Conservation (phyloP, 1,140 invertebrate genomes). For the Diachasmimorpha longicaudata region DNA sequence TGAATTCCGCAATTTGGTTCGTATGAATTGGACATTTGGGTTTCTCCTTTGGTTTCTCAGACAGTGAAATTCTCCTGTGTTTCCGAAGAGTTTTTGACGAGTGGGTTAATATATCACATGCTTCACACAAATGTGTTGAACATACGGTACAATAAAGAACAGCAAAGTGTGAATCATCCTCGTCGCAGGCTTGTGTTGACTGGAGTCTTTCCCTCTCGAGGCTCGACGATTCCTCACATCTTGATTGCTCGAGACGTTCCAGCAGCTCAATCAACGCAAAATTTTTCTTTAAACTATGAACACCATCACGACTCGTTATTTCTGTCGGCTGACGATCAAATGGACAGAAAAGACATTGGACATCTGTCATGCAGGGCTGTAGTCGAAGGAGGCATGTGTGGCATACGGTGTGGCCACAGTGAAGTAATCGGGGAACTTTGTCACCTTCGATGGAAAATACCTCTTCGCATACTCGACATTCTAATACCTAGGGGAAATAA, state of each 20-base stretch:
- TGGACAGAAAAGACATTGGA: conserved; percentile 65
- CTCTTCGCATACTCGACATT: conserved; percentile 71
- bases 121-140: conserved; percentile 66
- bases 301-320: conserved; percentile 61
- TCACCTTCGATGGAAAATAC: conserved; percentile 68
- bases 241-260: conserved; percentile 63
- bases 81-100: conserved; percentile 66
- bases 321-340: conserved; percentile 71
- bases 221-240: conserved; percentile 54
- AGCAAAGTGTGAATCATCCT: conserved; percentile 67
- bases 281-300: conserved; percentile 71
- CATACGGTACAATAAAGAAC: conserved; percentile 70
- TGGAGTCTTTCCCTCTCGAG: conserved; percentile 61
- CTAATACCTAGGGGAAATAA: conserved; percentile 56
- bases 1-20: conserved; percentile 68
- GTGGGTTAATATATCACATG: conserved; percentile 66
- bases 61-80: conserved; percentile 67
- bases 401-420: conserved; percentile 71
- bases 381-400: conserved; percentile 67
- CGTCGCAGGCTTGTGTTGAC: conserved; percentile 66
- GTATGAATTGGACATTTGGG: conserved; percentile 68
- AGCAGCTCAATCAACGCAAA: conserved; percentile 69
- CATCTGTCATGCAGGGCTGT: conserved; percentile 46
- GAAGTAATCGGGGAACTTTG: conserved; percentile 68
- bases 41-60: conserved; percentile 69